Conservation (phyloP, 2,113 vertebrate species). For the Hyaena hyaena region DNA sequence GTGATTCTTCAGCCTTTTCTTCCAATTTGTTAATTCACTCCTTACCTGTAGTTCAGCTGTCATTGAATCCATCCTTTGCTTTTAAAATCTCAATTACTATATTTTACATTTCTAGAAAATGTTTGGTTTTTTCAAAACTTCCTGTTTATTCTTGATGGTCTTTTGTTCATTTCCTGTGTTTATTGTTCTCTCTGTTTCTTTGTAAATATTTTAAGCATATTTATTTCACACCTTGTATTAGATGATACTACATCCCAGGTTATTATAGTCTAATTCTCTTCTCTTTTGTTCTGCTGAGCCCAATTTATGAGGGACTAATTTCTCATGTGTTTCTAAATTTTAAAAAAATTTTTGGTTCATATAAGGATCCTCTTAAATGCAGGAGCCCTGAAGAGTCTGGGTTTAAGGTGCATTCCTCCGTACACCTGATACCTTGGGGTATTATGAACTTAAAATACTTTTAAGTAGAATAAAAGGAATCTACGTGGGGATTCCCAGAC, state of each 20-base stretch:
- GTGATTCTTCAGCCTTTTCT: neutral
- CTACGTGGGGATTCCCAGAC: neutral
- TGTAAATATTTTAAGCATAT: neutral
- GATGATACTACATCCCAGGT: neutral
- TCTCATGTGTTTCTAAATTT: neutral
- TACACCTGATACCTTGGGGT: neutral
- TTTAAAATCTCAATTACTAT: neutral
- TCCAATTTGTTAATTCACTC: neutral
- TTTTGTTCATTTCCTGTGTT: neutral
- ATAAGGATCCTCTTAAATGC: neutral
- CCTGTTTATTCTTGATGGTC: neutral
- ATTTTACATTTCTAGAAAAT: constrained; percentile 17
- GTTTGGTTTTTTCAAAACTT: neutral
- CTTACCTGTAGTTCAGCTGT: neutral
- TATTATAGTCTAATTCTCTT: neutral
- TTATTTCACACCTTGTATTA: neutral
- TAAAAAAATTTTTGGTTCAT: neutral
- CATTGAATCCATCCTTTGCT: neutral
- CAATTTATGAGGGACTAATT: neutral
- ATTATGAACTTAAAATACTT: neutral
- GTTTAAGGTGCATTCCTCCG: neutral
- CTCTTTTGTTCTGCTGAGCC: neutral
- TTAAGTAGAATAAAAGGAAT: neutral
- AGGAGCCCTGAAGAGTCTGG: neutral
- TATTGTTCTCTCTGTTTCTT: neutral